These are phyloP conservation scores for Holotrichia oblita DNA, from an alignment of 1,140 invertebrate species.

Conservation along the genomic window DNA sequence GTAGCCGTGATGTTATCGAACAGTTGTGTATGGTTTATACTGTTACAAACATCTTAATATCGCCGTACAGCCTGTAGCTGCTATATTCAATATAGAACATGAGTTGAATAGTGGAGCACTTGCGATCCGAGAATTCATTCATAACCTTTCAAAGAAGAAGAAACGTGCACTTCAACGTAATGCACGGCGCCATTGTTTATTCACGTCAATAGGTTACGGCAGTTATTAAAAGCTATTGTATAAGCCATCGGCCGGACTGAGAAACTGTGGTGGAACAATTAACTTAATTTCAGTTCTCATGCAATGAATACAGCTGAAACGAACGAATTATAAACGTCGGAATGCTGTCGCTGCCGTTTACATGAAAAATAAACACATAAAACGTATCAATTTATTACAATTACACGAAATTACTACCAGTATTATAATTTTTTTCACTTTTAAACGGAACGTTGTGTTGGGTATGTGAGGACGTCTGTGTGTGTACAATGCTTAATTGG, in stretches of 20 bases:
- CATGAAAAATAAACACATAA: conserved; percentile 34
- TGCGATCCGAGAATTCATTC: conserved; percentile 28
- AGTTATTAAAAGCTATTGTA: conserved; percentile 10
- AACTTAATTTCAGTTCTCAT: conserved; percentile 15
- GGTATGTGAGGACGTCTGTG: background rate
- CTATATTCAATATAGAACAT: conserved; percentile 13
- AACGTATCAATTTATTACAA: conserved; percentile 30
- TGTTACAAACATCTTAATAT: background rate
- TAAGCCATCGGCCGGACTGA: background rate
- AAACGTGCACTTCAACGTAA: background rate
- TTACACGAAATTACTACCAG: conserved; percentile 33
- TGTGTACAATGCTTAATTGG: conserved; percentile 4
- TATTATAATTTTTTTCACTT: conserved; percentile 19
- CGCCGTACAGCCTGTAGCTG: background rate
- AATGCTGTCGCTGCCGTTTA: background rate
- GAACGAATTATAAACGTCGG: background rate
- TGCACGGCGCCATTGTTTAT: conserved; percentile 15
- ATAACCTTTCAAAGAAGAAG: background rate
- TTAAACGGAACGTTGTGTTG: conserved; percentile 18
- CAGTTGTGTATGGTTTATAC: background rate
- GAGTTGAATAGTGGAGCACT: background rate
- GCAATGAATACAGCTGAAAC: conserved; percentile 20
- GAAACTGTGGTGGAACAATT: background rate
- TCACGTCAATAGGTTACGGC: background rate
- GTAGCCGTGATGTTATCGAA: background rate